These are phyloP conservation scores for Rhagoletis zephyria DNA, from an alignment of 1,140 invertebrate genomes.

Conservation along the genomic window DNA sequence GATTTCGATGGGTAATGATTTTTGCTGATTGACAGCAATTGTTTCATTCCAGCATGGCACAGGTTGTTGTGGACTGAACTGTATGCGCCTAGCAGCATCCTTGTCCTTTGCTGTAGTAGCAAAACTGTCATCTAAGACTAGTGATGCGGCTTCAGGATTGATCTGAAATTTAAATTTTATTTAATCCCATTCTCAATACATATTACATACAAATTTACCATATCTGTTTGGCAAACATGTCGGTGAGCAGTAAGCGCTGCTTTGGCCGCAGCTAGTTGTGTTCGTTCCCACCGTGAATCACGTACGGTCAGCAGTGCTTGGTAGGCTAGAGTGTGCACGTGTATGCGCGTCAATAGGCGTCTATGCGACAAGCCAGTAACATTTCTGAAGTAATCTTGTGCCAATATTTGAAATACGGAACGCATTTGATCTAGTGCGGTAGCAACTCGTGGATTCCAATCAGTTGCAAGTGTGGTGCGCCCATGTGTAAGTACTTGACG, in stretches of 20 bases:
- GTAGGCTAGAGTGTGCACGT: constrained; percentile 90
- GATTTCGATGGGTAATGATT: constrained; percentile 77
- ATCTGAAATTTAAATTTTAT: constrained; percentile 74
- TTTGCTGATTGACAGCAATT: constrained; percentile 69
- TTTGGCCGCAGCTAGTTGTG: constrained; percentile 86
- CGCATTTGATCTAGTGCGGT: constrained; percentile 89
- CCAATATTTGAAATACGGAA: constrained; percentile 78
- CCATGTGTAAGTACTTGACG: constrained; percentile 81
- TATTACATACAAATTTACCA: constrained; percentile 72
- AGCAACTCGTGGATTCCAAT: constrained; percentile 86
- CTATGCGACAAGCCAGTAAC: constrained; percentile 55
- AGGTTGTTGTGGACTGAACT: constrained; percentile 80
- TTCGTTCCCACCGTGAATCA: constrained; percentile 82
- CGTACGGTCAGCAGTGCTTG: constrained; percentile 86
- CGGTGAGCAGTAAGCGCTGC: constrained; percentile 88
- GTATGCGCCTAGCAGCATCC: constrained; percentile 76
- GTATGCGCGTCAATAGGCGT: constrained; percentile 82
- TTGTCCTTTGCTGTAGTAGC: constrained; percentile 70
- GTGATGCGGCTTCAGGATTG: constrained; percentile 74
- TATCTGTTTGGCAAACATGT: constrained; percentile 85
- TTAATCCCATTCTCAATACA: too few relatives aligned
- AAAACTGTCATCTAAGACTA: too few relatives aligned
- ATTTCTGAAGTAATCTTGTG: constrained; percentile 66
- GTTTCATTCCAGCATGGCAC: constrained; percentile 88
- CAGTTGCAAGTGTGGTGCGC: constrained; percentile 83